Percentiles rank a stretch among this genome's conserved stretches.
phyloP scores from a whole-genome alignment of 2,113 vertebrate genomes.

The Enhydra lutris region DNA sequence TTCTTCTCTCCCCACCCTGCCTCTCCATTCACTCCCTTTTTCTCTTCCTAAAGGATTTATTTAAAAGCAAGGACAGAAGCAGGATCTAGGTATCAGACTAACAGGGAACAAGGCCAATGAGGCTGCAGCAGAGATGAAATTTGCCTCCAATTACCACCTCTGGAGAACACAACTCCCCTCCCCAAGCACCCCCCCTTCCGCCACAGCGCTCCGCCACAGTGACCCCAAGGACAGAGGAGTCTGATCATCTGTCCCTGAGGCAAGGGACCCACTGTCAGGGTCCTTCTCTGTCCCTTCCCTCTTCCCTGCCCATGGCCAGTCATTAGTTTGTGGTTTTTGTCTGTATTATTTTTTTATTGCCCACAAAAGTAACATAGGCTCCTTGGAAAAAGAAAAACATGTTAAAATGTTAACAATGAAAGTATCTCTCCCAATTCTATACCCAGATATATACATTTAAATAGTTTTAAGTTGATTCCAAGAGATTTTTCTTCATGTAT shows the following conservation, averaged over 20 bases:
- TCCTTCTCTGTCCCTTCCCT: background rate
- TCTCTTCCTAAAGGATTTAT: constrained; percentile 27
- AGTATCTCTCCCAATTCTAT: background rate
- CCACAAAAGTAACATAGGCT: background rate
- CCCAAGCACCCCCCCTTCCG: background rate
- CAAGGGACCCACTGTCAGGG: background rate
- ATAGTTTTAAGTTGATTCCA: background rate
- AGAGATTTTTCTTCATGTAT: background rate
- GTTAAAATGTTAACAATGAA: constrained; percentile 5
- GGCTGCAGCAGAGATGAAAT: background rate
- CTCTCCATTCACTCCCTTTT: background rate
- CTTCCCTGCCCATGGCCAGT: background rate
- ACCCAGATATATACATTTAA: background rate
- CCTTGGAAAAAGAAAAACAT: background rate
- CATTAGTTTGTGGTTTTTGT: background rate
- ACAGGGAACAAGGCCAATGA: background rate
- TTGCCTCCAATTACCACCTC: background rate
- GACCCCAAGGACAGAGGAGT: background rate
- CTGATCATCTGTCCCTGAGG: background rate
- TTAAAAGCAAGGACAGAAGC: background rate
- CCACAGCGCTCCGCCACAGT: background rate
- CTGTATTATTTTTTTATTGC: background rate
- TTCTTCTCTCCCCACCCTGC: background rate
- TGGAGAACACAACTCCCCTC: background rate
- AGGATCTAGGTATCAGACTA: background rate